phyloP scores from a whole-genome alignment of 2,888 invertebrate genomes.

The Epistrophe grossulariae region DNA sequence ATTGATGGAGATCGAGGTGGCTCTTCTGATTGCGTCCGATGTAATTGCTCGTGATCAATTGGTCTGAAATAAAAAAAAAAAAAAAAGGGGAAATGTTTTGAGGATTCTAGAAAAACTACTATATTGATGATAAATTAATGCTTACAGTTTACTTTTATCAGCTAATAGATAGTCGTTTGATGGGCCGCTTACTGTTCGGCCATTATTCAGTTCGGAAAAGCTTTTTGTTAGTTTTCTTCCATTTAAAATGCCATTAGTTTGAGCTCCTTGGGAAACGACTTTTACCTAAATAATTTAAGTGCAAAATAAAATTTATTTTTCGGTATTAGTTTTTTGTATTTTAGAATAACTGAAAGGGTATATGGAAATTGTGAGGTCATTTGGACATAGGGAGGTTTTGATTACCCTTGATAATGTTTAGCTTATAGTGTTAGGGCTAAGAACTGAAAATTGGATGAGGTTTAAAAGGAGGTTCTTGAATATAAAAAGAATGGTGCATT shows the following conservation, averaged over 20 bases:
- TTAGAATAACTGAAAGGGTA: no score
- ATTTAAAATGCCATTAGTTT: conserved; percentile 92
- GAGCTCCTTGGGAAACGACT: conserved; percentile 95
- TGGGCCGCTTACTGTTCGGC: conserved; percentile 78
- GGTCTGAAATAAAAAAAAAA: conserved; percentile 68
- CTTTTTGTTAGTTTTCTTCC: conserved; percentile 93
- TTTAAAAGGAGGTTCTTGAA: no score
- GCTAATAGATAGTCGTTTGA: conserved; percentile 82
- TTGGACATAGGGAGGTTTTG: no score
- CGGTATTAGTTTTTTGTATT: no score
- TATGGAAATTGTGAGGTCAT: no score
- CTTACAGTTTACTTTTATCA: conserved; percentile 65
- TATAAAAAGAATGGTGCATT: no score
- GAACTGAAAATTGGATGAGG: no score
- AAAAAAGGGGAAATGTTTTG: not conserved
- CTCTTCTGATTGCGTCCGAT: conserved; percentile 94
- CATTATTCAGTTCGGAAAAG: conserved; percentile 90
- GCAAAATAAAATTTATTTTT: not conserved
- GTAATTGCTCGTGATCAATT: conserved; percentile 89
- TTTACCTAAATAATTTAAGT: conserved; percentile 86
- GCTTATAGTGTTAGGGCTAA: no score
- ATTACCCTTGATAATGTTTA: no score
- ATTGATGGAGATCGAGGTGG: conserved; percentile 87
- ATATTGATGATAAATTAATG: not conserved
- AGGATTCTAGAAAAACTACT: not conserved